Evolutionary conservation across 35 echinoderm and acorn worm genomes (phyloP).

Genomic region (Patiria miniata): DNA sequence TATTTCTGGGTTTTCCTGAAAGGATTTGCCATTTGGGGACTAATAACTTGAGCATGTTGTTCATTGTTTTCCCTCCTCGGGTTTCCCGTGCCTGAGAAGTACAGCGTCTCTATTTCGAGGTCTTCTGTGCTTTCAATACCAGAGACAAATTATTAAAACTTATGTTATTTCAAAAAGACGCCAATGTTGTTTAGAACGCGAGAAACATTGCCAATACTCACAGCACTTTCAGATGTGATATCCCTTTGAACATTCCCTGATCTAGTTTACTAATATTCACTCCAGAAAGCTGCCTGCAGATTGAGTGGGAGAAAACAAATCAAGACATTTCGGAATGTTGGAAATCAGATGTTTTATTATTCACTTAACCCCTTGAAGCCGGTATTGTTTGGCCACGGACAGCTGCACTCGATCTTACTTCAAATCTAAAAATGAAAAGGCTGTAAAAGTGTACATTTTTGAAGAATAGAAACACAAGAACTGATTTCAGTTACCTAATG

Average conservation of each 20-base stretch:
- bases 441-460: background rate
- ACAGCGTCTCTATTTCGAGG: too few species aligned
- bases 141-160: too few species aligned
- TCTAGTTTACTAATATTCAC: background rate
- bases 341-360: background rate
- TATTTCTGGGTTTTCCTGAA: background rate
- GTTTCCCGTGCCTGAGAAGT: background rate
- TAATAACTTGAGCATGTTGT: background rate
- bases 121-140: too few species aligned
- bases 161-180: too few species aligned
- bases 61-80: background rate
- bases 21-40: background rate
- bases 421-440: background rate
- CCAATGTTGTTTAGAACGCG: background rate
- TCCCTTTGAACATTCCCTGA: background rate
- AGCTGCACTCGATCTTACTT: background rate
- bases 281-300: conserved; percentile 7
- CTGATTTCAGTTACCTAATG: background rate
- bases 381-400: background rate
- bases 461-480: background rate
- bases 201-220: background rate
- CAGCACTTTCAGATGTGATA: background rate
- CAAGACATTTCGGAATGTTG: background rate
- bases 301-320: background rate
- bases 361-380: too few species aligned